phyloP scores from a whole-genome alignment of 2,113 vertebrate genomes.

The Hystrix brachyura region DNA sequence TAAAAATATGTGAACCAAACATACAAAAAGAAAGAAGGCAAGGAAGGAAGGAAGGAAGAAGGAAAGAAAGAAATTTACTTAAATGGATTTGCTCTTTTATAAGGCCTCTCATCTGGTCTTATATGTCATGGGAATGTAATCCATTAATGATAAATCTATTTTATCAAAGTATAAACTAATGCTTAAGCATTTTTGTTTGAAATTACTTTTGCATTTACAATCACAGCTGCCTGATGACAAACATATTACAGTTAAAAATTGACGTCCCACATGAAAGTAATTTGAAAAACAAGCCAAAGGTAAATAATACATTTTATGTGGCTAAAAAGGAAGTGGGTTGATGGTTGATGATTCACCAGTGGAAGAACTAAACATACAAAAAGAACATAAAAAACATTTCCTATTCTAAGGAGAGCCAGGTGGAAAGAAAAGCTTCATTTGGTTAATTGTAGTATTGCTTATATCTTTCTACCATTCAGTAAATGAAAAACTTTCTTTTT shows the following conservation, averaged over 20 bases:
- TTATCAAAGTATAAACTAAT: constrained; percentile 48
- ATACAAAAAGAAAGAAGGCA: not conserved
- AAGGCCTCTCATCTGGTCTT: not conserved
- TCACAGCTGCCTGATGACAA: constrained; percentile 56
- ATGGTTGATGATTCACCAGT: constrained; percentile 64
- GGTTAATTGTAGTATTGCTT: constrained; percentile 31
- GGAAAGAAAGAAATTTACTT: not conserved
- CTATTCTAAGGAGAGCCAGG: not conserved
- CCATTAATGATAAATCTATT: constrained; percentile 49
- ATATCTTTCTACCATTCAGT: constrained; percentile 31
- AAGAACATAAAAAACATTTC: not conserved
- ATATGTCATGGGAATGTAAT: not conserved
- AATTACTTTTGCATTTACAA: constrained; percentile 18
- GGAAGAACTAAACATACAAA: not conserved
- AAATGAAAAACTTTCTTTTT: constrained; percentile 23
- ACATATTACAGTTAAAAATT: constrained; percentile 73
- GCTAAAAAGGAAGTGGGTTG: constrained; percentile 38
- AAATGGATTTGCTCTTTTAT: not conserved
- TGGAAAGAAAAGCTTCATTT: constrained; percentile 9
- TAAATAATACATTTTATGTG: constrained; percentile 67
- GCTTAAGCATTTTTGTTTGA: constrained; percentile 53
- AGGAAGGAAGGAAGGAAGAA: not conserved
- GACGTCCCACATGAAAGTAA: constrained; percentile 54
- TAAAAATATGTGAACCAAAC: not conserved
- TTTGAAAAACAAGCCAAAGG: constrained; percentile 53